A percentile compares a stretch with the other conserved stretches of the same genome.
Evolutionary conservation across 2,888 invertebrate genomes (phyloP).

Genomic region (Orthosia gothica): DNA sequence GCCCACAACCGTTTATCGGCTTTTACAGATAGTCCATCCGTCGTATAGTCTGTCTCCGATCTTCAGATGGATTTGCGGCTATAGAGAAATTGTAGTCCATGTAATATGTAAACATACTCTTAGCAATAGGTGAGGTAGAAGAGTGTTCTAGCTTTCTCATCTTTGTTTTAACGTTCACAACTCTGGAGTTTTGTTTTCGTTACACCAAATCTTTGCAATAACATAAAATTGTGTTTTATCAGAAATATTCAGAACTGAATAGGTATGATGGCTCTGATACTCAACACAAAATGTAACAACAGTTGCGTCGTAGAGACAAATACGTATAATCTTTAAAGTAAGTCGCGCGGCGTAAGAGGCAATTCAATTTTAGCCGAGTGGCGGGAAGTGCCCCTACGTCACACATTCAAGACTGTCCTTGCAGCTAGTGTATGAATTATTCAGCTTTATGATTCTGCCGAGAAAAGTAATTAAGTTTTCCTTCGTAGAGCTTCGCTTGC

Average conservation of each 20-base stretch:
- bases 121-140: too few species aligned
- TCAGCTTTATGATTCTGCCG: conserved; percentile 85
- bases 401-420: conserved; percentile 76
- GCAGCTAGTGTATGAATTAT: conserved; percentile 83
- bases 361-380: conserved; percentile 78
- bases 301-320: conserved; percentile 43
- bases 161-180: too few species aligned
- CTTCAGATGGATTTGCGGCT: too few species aligned
- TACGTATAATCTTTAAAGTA: conserved; percentile 66
- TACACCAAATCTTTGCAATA: conserved; percentile 31
- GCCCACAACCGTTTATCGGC: too few species aligned
- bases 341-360: conserved; percentile 68
- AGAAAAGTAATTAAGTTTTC: conserved; percentile 89
- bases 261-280: conserved; percentile 22
- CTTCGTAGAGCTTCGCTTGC: conserved; percentile 81
- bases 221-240: conserved; percentile 25
- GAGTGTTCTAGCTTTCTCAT: too few species aligned
- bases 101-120: too few species aligned
- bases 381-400: conserved; percentile 69
- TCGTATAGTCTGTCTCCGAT: too few species aligned
- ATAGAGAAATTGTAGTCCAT: too few species aligned
- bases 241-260: too few species aligned
- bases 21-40: too few species aligned
- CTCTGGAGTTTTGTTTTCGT: too few species aligned
- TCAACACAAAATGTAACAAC: conserved; percentile 36